phyloP scores from a whole-genome alignment of 2,113 vertebrate species.

The Sakesphorus luctuosus region DNA sequence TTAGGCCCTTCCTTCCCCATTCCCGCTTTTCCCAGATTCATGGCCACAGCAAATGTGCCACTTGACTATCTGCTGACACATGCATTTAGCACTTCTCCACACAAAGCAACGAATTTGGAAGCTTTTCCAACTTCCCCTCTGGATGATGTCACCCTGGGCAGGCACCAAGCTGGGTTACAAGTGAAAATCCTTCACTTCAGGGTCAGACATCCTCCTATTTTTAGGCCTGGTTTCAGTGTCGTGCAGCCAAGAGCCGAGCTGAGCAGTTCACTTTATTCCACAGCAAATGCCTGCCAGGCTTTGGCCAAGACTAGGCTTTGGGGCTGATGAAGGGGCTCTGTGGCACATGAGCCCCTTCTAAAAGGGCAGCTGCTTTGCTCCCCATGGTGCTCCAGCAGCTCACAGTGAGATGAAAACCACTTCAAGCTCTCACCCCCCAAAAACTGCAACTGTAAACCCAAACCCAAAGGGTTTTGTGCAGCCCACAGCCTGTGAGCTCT shows the following conservation, averaged over 20 bases:
- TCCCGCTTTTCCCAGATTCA: not conserved
- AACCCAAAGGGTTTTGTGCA: not conserved
- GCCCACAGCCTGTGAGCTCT: not conserved
- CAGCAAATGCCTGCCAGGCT: not conserved
- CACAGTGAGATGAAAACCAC: not conserved
- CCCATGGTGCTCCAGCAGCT: not conserved
- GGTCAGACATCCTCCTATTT: constrained; percentile 54
- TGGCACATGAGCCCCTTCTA: not conserved
- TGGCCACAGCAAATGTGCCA: fast-evolving
- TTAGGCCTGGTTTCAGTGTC: constrained; percentile 23
- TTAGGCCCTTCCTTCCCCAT: not conserved
- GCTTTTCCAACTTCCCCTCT: constrained; percentile 54
- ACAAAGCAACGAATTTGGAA: not conserved
- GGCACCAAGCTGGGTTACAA: not conserved
- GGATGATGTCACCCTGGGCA: constrained; percentile 16
- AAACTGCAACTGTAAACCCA: not conserved
- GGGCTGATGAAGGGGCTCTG: not conserved
- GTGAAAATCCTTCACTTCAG: constrained; percentile 39
- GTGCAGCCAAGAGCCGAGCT: not conserved
- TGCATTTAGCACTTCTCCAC: not conserved
- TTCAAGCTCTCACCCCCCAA: not conserved
- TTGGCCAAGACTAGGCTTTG: not conserved
- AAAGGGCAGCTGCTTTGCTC: constrained; percentile 5
- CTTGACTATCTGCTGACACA: not conserved
- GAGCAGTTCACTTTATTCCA: not conserved